Evolutionary conservation across 2,113 vertebrate genomes (phyloP).

Genomic region (Hydrolagus affinis): DNA sequence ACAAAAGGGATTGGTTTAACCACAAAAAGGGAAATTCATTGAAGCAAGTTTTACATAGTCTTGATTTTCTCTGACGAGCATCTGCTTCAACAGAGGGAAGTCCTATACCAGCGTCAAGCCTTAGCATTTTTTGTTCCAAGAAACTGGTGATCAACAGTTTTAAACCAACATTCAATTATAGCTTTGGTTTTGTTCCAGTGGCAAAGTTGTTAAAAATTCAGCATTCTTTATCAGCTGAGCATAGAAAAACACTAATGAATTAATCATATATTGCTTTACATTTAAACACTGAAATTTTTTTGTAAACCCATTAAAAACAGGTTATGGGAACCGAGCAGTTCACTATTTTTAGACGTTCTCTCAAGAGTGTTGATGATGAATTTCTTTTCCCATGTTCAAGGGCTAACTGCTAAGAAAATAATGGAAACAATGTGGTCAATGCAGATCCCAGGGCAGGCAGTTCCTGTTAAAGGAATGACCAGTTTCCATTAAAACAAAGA

Average conservation of each 20-base stretch:
- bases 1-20: no score
- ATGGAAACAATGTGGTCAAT: conserved; percentile 11
- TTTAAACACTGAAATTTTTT: no score
- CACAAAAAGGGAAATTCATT: no score
- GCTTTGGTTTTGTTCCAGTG: background rate
- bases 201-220: background rate
- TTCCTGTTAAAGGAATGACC: background rate
- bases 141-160: no score
- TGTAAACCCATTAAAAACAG: background rate
- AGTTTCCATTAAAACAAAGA: background rate
- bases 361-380: background rate
- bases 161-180: no score
- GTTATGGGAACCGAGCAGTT: background rate
- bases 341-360: conserved; percentile 2
- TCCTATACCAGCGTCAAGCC: no score
- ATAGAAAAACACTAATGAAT: background rate
- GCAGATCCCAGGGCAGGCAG: background rate
- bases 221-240: background rate
- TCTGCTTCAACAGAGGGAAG: no score
- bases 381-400: conserved; percentile 14
- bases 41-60: no score
- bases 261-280: background rate
- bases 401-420: conserved; percentile 25
- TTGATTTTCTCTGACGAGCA: no score
- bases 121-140: no score